Base-by-base conservation (phyloP, 2,113 vertebrate species). In the Oophaga pumilio region DNA sequence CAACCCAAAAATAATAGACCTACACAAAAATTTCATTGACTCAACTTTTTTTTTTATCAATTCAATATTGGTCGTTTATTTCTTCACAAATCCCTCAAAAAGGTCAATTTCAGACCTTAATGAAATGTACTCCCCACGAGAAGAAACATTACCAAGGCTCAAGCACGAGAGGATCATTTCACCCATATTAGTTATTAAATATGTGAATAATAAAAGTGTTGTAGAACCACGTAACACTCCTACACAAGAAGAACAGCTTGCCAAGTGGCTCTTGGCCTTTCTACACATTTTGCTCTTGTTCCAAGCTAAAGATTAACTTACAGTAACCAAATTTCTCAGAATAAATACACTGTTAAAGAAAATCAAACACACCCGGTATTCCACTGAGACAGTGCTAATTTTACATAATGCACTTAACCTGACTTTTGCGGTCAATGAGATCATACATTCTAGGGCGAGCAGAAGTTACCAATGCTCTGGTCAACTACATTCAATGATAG, bases 241-340 rank as follows among this genome's bases (percentile, higher is more conserved):
- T 24, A 7, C 6, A 53, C 20, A 13, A 79, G 26, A 24, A 33
- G 18, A 79, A 60, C 76, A 59, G 53, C 28, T 59, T 57, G 52
- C 14, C 7, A 60, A 80, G 24, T 80, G 15, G 53, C 57, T 59
- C 53, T 18, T 79, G 7, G 77, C 56, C 77, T 80, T 80, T 60
- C 59, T 18, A 28, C 53, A 80, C 53, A 80, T 80, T 33, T 60
- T 1, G 17, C 28, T 33, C 15, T 59, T 60, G 28, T 33, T 80
- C 15, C 15, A 80, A 60, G 77, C 53, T 33, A 80, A 80, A 80
- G 77, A 80, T 80, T 80, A 60, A 59, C 26, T 11, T 59, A 59
- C 24, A 33, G 24, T 60, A 33, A 59, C 33, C 24, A 80, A 59
- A 60, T 60, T 33, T 7, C 77, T 33, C 10, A 24, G 74, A 76